Base-by-base conservation (phyloP, 2,888 invertebrate genomes). In the Drosophila histrio region DNA sequence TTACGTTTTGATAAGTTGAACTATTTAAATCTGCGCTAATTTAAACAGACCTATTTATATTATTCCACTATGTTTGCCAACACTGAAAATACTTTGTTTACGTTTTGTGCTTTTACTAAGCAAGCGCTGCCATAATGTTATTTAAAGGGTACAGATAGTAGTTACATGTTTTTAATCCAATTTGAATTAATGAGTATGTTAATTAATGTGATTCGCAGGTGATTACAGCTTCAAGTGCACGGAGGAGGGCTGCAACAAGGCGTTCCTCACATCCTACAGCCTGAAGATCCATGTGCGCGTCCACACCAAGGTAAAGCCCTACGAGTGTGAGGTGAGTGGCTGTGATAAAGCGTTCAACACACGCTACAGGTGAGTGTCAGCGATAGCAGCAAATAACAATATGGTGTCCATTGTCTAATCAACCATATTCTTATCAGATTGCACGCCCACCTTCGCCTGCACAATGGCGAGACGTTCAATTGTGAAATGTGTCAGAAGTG, bases 321-420 rank as follows among this genome's bases (percentile, higher is more conserved):
- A 97, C 90, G 95, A 95, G 87, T 98, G 98, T 92, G 94, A 94
- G 73, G 94, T 95, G 63, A 93, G 93, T 61, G 96, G 95, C 62
- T 98, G 98, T 93, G 95, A 95, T 86, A 98, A 98, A 92, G 97
- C 97, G 43, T 98, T 98, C 92, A 98, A 97, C 91, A 98, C 98
- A 57, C 93, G 98, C 54, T 98, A 98, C 93, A 96, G 97, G 94
- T 95, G 83, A 74, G 65, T 36, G 38, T 13, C 13, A 15, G 2
- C 9, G 17, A n/a, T 26, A 8, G 19, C 11, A 17, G 30, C 17
- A 39, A 41, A 65, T 53, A 56, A 52, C 43, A 56, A 19, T 39
- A 30, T 36, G 17, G 28, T 53, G 22, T 50, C 26, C 11, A 22
- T 30, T 59, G 38, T 38, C 52, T 75, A 50, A 75, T 75, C 64